These are phyloP conservation scores for Acleris cristana DNA, from an alignment of 2,888 invertebrate genomes.

Conservation along the genomic window DNA sequence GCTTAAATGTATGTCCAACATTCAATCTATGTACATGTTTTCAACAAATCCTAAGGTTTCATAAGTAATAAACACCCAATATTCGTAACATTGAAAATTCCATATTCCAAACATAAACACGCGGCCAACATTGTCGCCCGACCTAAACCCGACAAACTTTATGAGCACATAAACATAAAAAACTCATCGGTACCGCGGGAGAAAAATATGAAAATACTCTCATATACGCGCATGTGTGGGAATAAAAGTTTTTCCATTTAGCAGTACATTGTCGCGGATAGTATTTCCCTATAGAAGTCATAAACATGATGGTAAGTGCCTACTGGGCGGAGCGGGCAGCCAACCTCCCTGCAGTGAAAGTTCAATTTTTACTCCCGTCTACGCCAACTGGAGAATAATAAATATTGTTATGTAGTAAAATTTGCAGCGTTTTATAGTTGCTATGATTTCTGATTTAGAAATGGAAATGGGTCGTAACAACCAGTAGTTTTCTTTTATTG, in stretches of 20 bases:
- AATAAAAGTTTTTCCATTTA: conserved; percentile 81
- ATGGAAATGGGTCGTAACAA: not conserved
- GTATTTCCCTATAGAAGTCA: conserved; percentile 83
- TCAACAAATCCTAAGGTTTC: conserved; percentile 42
- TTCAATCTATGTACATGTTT: not conserved
- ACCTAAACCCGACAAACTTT: conserved; percentile 73
- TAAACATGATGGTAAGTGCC: conserved; percentile 70
- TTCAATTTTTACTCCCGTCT: conserved; percentile 57
- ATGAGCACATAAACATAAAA: conserved; percentile 80
- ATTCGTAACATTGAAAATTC: conserved; percentile 69
- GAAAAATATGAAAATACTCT: conserved; percentile 78
- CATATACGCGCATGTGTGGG: conserved; percentile 69
- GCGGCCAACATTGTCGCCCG: conserved; percentile 70
- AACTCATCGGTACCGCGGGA: conserved; percentile 68
- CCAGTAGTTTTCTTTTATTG: not conserved
- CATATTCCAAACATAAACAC: conserved; percentile 69
- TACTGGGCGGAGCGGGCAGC: conserved; percentile 25
- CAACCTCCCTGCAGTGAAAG: conserved; percentile 44
- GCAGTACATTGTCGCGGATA: conserved; percentile 61
- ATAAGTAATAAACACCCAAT: conserved; percentile 58
- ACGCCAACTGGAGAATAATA: conserved; percentile 32
- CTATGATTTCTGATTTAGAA: conserved; percentile 43
- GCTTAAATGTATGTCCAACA: no score
- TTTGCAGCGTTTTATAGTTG: conserved; percentile 39
- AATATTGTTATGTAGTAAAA: conserved; percentile 29